These are phyloP conservation scores for Thaumetopoea pityocampa DNA, from an alignment of 1,140 invertebrate genomes.

Conservation along the genomic window DNA sequence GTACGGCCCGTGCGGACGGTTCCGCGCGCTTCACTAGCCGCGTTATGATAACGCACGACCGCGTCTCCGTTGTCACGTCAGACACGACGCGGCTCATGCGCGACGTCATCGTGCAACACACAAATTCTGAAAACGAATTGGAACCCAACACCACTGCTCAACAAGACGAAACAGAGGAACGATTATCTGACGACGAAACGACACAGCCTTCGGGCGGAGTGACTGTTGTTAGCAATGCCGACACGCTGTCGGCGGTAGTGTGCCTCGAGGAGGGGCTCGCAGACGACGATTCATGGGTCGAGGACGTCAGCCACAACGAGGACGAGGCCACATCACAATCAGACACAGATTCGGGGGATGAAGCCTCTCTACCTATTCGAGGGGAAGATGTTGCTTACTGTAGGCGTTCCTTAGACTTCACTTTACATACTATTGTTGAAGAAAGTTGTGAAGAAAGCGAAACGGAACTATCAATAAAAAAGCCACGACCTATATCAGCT, in stretches of 20 bases:
- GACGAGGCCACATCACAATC: slow-evolving; percentile 79
- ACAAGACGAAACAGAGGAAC: slow-evolving; percentile 58
- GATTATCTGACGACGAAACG: slow-evolving; percentile 58
- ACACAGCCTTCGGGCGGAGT: slow-evolving; percentile 72
- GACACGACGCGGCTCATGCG: slow-evolving; percentile 83
- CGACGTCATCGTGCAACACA: slow-evolving; percentile 77
- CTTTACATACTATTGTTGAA: slow-evolving; percentile 94
- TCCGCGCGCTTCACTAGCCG: slow-evolving; percentile 87
- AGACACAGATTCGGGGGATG: slow-evolving; percentile 77
- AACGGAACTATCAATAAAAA: slow-evolving; percentile 80
- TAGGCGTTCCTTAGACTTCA: slow-evolving; percentile 89
- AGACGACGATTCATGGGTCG: slow-evolving; percentile 92
- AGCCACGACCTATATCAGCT: slow-evolving; percentile 80
- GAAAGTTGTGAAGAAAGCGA: slow-evolving; percentile 95
- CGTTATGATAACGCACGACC: slow-evolving; percentile 90
- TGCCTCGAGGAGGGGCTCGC: slow-evolving; percentile 89
- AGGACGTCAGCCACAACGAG: slow-evolving; percentile 86
- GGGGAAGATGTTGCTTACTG: slow-evolving; percentile 91
- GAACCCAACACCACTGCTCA: slow-evolving; percentile 39
- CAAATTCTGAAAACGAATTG: slow-evolving; percentile 68
- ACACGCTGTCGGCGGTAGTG: slow-evolving; percentile 82
- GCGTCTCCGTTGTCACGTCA: slow-evolving; percentile 83
- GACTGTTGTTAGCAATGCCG: slow-evolving; percentile 79
- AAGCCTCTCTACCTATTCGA: slow-evolving; percentile 78
- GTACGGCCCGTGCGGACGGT: slow-evolving; percentile 70